Evolutionary conservation across 1,140 invertebrate genomes (phyloP).

Genomic region (Whitmania pigra): DNA sequence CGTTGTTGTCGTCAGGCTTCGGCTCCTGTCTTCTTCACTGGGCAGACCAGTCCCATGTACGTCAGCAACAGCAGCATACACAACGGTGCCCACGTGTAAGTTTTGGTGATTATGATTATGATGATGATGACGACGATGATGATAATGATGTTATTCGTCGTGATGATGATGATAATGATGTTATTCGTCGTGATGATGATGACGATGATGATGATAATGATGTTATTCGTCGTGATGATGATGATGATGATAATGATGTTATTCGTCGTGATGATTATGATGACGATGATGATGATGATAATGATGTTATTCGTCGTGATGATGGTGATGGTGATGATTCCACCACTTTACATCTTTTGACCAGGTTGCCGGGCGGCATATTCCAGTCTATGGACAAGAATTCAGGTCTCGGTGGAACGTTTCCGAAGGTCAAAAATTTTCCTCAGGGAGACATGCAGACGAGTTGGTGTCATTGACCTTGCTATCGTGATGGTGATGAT

Average conservation of each 20-base stretch:
- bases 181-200: background rate
- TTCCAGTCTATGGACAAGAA: no score
- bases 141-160: background rate
- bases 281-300: background rate
- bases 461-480: background rate
- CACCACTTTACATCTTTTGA: no score
- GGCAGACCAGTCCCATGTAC: background rate
- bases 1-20: background rate
- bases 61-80: background rate
- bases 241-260: background rate
- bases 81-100: no score
- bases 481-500: constrained; percentile 6
- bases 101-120: background rate
- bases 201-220: background rate
- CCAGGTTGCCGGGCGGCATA: no score
- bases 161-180: background rate
- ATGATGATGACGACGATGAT: background rate
- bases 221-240: background rate
- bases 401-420: no score
- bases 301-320: background rate
- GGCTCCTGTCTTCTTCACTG: background rate
- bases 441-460: no score
- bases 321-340: background rate
- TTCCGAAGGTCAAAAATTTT: no score
- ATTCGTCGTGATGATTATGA: background rate